Evolutionary conservation across 2,888 invertebrate species (phyloP), one percentile per base, ranked within the genome.

Genomic region (Lysandra bellargus): DNA sequence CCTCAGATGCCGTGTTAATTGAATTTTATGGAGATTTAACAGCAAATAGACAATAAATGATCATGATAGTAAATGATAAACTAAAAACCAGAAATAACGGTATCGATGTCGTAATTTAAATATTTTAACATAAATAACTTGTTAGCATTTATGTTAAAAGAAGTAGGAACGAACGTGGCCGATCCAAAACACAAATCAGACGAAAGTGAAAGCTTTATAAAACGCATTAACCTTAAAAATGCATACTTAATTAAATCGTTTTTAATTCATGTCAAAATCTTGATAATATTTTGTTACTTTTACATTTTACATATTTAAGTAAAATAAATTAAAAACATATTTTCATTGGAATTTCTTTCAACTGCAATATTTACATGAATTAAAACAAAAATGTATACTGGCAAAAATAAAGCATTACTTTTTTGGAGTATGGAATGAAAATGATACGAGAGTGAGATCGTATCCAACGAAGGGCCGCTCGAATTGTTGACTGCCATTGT

Each of bases 131-230:
- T 30, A 12, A 49, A 23, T 30, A 76, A 57, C 57, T 76, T 33
- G 33, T 76, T 33, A 53, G 30, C 30, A 76, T 33, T 23, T 57
- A 76, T 57, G 57, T 76, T 57, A 53, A 76, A 57, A 57, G 17
- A 6, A 33, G 53, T 57, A 57, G 30, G 75, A 75, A 75, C 49
- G 23, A 53, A 75, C 33, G 57, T 30, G 49, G 30, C 33, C 33
- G 6, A 17, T 33, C 76, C 76, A 76, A 76, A 74, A 76, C 30
- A 76, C 57, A 76, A 76, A 76, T 57, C 76, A 37, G 76, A 33
- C 53, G 57, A 76, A 76, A 76, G 76, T 76, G 76, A 76, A 76
- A 76, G 76, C 33, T 76, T 49, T 33, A 57, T 57, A 30, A 53
- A 49, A 57, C 76, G 30, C 76, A 76, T 76, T 76, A 76, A 76